phyloP scores from a whole-genome alignment of 2,888 invertebrate species.

The Plagodis dolabraria region DNA sequence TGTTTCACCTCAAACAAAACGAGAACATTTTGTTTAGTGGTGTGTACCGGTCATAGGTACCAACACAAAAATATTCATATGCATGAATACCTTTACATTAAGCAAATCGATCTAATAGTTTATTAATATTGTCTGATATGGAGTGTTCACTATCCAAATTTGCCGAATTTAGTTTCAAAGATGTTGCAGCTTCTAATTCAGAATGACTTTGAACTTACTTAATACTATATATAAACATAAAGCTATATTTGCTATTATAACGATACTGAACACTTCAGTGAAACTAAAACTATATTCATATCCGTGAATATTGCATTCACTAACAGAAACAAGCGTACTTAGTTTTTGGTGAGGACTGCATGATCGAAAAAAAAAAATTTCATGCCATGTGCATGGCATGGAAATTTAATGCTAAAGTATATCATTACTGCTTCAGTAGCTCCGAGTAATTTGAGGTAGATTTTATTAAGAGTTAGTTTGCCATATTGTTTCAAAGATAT shows the following conservation, averaged over 20 bases:
- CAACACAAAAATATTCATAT: not conserved
- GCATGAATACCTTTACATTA: constrained; percentile 1
- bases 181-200: no score
- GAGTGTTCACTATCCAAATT: not conserved
- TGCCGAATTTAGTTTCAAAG: not conserved
- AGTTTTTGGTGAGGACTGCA: not conserved
- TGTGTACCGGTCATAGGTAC: constrained; percentile 51
- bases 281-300: not conserved
- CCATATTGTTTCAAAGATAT: no score
- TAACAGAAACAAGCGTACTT: not conserved
- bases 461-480: no score
- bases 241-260: not conserved
- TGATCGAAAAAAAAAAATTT: no score
- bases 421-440: not conserved
- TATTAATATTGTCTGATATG: no score
- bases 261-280: not conserved
- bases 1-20: constrained; percentile 46
- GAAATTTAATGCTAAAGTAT: not conserved
- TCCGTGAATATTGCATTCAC: not conserved
- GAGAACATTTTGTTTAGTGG: constrained; percentile 50
- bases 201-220: no score
- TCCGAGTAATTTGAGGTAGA: not conserved
- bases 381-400: not conserved
- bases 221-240: no score
- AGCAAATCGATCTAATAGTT: no score